These are phyloP conservation scores for Rhopilema esculentum DNA, from an alignment of 30 jellyfish, hydroid and myxozoan genomes.

Conservation along the genomic window DNA sequence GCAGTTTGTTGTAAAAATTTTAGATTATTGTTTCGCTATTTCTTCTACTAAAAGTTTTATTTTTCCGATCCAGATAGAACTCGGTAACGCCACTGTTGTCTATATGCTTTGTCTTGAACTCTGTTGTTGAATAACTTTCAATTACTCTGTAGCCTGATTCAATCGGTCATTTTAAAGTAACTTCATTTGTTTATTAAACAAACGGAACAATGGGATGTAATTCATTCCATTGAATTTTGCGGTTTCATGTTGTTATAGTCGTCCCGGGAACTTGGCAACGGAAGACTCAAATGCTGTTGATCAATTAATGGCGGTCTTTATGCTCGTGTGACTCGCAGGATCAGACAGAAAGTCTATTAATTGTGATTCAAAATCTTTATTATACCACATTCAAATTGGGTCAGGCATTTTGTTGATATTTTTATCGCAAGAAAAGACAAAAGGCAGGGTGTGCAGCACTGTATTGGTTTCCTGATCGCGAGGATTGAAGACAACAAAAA, in stretches of 20 bases:
- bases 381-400: neutral
- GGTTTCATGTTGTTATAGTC: neutral
- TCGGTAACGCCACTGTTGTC: no score
- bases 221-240: neutral
- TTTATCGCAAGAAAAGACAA: neutral
- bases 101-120: no score
- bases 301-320: neutral
- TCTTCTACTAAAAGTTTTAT: no score
- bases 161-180: no score
- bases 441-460: neutral
- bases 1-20: no score
- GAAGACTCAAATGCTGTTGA: neutral
- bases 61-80: no score
- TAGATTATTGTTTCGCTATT: no score
- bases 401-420: neutral
- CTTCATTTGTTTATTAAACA: neutral
- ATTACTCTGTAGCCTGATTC: no score
- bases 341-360: neutral
- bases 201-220: neutral
- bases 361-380: neutral
- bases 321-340: neutral
- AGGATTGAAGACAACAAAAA: no score
- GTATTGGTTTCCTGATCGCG: neutral
- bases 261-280: neutral
- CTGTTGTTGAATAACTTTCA: no score